phyloP scores from a whole-genome alignment of 2,888 invertebrate species.

The Julus scandinavius region DNA sequence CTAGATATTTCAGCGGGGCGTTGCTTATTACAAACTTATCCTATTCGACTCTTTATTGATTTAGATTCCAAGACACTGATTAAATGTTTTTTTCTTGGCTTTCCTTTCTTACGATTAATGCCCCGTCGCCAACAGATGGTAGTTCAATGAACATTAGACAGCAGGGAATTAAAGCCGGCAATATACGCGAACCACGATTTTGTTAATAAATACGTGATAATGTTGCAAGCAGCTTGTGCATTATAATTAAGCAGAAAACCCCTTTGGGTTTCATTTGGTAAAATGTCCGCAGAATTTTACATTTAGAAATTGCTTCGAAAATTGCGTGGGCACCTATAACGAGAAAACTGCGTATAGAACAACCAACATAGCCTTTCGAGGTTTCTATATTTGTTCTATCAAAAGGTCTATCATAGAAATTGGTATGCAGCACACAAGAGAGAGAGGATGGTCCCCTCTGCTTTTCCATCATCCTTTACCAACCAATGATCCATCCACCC shows the following conservation, averaged over 20 bases:
- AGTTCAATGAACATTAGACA: constrained; percentile 17
- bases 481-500: background rate
- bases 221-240: constrained; percentile 7
- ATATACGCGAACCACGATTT: constrained; percentile 8
- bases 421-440: background rate
- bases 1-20: background rate
- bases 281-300: background rate
- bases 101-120: constrained; percentile 22
- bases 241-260: background rate
- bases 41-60: background rate
- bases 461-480: constrained; percentile 27
- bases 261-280: constrained; percentile 2
- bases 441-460: constrained; percentile 10
- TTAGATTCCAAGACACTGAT: background rate
- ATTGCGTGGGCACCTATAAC: background rate
- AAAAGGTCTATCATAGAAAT: background rate
- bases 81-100: background rate
- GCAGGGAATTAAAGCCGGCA: constrained; percentile 2
- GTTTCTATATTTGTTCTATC: background rate
- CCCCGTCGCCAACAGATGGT: background rate
- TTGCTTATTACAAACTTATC: background rate
- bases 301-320: background rate
- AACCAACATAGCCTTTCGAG: background rate
- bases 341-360: background rate
- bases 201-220: constrained; percentile 17